Conservation (phyloP, 1,140 invertebrate genomes). For the Drosophila guanche region DNA sequence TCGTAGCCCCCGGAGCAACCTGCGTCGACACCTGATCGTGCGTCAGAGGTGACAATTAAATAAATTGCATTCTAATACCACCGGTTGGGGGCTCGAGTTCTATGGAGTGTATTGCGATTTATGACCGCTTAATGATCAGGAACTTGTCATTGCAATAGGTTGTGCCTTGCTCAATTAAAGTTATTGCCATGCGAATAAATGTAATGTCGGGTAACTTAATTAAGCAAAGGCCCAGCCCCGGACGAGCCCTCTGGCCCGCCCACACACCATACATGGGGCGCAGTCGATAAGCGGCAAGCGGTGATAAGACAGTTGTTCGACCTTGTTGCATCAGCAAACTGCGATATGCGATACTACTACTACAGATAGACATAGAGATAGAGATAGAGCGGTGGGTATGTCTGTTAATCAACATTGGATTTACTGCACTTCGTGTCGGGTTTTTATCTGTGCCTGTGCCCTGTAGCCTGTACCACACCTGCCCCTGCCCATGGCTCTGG, state of each 20-base stretch:
- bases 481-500: too few relatives aligned
- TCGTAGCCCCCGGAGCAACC: background rate
- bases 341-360: too few relatives aligned
- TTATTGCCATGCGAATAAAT: conserved; percentile 57
- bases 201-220: conserved; percentile 68
- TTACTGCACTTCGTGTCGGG: too few relatives aligned
- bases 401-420: too few relatives aligned
- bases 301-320: conserved; percentile 25
- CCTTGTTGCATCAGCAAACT: too few relatives aligned
- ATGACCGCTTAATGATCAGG: conserved; percentile 4
- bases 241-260: conserved; percentile 11
- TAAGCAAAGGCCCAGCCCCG: conserved; percentile 45
- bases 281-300: conserved; percentile 20
- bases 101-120: conserved; percentile 15
- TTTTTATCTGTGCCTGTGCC: too few relatives aligned
- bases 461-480: too few relatives aligned
- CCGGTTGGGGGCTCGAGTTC: conserved; percentile 8
- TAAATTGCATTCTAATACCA: conserved; percentile 42
- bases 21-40: conserved; percentile 25
- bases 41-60: conserved; percentile 45
- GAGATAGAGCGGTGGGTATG: too few relatives aligned
- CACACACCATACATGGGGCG: conserved; percentile 7
- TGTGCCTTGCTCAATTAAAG: conserved; percentile 48
- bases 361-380: background rate
- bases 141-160: conserved; percentile 39